These are phyloP conservation scores for Euzophera pinguis DNA, from an alignment of 2,888 invertebrate genomes.

Conservation along the genomic window DNA sequence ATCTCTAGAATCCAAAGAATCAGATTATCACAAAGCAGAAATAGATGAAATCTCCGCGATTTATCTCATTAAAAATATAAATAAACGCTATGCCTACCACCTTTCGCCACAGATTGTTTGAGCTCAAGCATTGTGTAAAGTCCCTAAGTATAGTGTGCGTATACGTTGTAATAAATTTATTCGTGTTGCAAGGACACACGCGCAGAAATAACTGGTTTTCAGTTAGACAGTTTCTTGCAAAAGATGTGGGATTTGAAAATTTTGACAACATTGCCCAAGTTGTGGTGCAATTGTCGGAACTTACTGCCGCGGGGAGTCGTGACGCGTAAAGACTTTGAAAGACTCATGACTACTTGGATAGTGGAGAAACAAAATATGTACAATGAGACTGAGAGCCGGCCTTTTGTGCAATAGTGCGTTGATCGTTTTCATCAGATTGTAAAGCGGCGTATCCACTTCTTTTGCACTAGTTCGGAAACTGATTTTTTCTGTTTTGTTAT, in stretches of 20 bases:
- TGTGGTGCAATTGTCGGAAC: constrained; percentile 7
- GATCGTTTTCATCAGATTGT: background rate
- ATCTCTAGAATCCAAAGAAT: no score
- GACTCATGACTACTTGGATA: background rate
- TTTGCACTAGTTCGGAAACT: no score
- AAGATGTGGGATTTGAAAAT: background rate
- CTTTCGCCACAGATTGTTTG: background rate
- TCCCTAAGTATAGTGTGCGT: constrained; percentile 10
- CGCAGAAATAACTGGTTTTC: constrained; percentile 17
- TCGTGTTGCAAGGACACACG: constrained; percentile 19
- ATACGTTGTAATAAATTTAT: constrained; percentile 16
- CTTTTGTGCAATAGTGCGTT: background rate
- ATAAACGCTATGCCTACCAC: background rate
- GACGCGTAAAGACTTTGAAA: background rate
- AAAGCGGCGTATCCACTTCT: no score
- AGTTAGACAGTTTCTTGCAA: constrained; percentile 14
- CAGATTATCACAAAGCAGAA: no score
- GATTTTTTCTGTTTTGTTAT: no score
- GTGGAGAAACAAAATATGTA: background rate
- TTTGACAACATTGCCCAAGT: constrained; percentile 7
- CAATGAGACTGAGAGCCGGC: background rate
- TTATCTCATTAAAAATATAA: no score
- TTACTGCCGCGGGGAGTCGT: background rate
- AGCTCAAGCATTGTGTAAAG: constrained; percentile 16
- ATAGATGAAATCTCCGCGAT: no score